These are phyloP conservation scores for Trissoscelio sp. DNA, from an alignment of 2,888 invertebrate species.

Conservation along the genomic window DNA sequence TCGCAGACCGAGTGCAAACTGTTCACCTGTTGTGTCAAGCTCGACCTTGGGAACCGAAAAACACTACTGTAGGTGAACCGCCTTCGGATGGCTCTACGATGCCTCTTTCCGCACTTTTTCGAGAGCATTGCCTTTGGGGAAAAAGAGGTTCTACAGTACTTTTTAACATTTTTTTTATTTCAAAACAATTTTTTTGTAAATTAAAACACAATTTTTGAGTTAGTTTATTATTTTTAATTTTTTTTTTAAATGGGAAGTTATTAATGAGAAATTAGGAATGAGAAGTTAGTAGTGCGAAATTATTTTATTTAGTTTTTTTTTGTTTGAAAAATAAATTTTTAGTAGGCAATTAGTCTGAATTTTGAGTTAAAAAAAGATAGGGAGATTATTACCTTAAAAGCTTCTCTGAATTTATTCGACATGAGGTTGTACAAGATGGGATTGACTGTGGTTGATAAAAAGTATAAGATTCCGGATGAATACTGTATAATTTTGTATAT, in stretches of 20 bases:
- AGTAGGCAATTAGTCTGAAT: no score
- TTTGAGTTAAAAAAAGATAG: slow-evolving; percentile 1
- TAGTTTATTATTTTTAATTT: no score
- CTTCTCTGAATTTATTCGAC: slow-evolving; percentile 89
- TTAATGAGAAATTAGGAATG: no score
- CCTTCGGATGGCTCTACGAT: slow-evolving; percentile 72
- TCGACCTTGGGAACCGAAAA: slow-evolving; percentile 74
- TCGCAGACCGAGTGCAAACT: slow-evolving; percentile 76
- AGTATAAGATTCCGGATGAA: slow-evolving; percentile 88
- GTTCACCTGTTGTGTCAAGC: slow-evolving; percentile 70
- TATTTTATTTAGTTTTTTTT: no score
- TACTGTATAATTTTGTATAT: slow-evolving; percentile 85
- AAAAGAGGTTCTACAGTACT: slow-evolving; percentile 63
- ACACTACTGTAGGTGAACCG: slow-evolving; percentile 80
- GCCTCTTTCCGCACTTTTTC: slow-evolving; percentile 80
- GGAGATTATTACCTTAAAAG: slow-evolving; percentile 85
- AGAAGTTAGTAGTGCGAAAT: no score
- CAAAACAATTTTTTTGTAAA: no score
- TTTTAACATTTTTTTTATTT: no score
- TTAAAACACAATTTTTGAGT: no score
- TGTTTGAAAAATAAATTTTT: no score
- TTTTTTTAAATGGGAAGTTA: no score
- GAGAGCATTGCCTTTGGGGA: slow-evolving; percentile 82
- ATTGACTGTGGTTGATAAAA: slow-evolving; percentile 88
- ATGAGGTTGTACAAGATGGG: slow-evolving; percentile 89